These are phyloP conservation scores for Melolontha melolontha DNA, from an alignment of 2,888 invertebrate species.

Conservation along the genomic window DNA sequence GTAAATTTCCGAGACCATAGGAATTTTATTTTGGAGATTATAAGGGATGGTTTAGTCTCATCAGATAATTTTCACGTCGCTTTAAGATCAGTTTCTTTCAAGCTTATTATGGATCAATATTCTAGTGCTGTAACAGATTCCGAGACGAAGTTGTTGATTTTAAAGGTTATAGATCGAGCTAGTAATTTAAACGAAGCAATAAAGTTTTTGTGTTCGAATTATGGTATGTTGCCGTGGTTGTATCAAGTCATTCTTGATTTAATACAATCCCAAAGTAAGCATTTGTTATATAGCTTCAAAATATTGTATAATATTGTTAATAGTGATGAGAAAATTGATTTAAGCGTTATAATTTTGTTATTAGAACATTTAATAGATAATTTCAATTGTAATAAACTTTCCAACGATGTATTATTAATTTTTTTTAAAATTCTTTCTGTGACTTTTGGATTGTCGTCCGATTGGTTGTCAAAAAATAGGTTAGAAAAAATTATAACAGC, in stretches of 20 bases:
- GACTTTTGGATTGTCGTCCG: slow-evolving; percentile 32
- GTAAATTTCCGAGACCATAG: slow-evolving; percentile 77
- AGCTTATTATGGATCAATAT: slow-evolving; percentile 81
- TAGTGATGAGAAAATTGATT: slow-evolving; percentile 25
- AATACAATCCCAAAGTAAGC: slow-evolving; percentile 3
- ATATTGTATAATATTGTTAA: slow-evolving; percentile 40
- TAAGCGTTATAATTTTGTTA: slow-evolving; percentile 40
- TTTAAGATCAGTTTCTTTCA: slow-evolving; percentile 80
- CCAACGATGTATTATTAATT: slow-evolving; percentile 47
- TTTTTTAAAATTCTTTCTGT: slow-evolving; percentile 49
- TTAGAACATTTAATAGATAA: slow-evolving; percentile 44
- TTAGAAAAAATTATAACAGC: slow-evolving; percentile 53
- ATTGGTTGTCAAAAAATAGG: slow-evolving; percentile 43
- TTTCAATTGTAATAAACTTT: slow-evolving; percentile 27
- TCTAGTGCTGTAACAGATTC: slow-evolving; percentile 73
- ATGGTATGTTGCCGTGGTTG: slow-evolving; percentile 81
- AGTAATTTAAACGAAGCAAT: slow-evolving; percentile 75
- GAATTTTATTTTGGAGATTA: slow-evolving; percentile 81
- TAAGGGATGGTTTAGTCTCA: slow-evolving; percentile 81
- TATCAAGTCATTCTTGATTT: slow-evolving; percentile 57
- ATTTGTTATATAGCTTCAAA: slow-evolving; percentile 28
- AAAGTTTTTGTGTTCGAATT: slow-evolving; percentile 74
- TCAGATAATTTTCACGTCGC: slow-evolving; percentile 80
- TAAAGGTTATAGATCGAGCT: slow-evolving; percentile 74
- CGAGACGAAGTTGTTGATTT: slow-evolving; percentile 73